Evolutionary conservation across 2,797 vertebrate genomes (phyloP).

Genomic region (Hippocampus kuda): DNA sequence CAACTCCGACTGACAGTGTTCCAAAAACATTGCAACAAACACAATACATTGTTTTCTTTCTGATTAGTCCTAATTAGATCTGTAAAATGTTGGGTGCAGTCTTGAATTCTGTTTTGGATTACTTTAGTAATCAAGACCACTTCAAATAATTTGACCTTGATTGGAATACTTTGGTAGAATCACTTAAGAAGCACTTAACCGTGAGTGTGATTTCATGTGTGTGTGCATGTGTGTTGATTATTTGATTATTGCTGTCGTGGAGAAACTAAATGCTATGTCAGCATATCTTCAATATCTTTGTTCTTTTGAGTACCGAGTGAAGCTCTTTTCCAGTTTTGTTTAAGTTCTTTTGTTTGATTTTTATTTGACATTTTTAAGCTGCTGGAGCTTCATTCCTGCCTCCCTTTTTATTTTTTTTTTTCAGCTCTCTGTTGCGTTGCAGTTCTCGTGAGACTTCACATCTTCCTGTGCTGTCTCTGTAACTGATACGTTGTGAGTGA

Average conservation of each 20-base stretch:
- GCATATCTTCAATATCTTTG: not conserved
- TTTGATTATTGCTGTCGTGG: too few species aligned
- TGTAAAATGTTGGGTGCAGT: not conserved
- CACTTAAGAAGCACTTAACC: not conserved
- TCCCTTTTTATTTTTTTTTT: not conserved
- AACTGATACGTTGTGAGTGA: not conserved
- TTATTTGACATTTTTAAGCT: not conserved
- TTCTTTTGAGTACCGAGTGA: not conserved
- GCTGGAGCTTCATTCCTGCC: not conserved
- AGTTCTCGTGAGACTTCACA: not conserved
- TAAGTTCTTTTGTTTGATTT: not conserved
- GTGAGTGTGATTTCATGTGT: too few species aligned
- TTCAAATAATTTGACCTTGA: not conserved
- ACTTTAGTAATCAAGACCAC: not conserved
- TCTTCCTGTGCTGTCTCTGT: constrained; percentile 1
- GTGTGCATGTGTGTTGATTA: too few species aligned
- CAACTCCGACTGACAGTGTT: not conserved
- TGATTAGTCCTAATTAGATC: not conserved
- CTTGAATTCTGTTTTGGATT: too few species aligned
- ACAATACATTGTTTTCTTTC: not conserved
- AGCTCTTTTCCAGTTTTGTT: not conserved
- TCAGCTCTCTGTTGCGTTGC: not conserved
- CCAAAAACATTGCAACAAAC: not conserved
- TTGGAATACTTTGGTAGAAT: too few species aligned
- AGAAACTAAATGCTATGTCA: not conserved